Conservation (phyloP, 2,888 invertebrate species). For the Caenorhabditis becei region DNA sequence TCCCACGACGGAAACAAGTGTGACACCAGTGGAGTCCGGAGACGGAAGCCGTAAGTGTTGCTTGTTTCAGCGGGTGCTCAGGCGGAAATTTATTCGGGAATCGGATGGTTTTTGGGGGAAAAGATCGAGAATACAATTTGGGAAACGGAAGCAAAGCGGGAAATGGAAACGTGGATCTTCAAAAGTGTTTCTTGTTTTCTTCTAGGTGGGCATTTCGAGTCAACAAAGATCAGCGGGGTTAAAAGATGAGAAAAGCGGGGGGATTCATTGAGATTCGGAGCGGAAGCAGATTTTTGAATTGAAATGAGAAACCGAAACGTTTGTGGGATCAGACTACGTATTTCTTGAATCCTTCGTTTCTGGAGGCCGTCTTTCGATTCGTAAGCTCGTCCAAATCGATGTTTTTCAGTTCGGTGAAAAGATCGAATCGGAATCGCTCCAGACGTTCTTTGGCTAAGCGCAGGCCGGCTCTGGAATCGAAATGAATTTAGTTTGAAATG, state of each 20-base stretch:
- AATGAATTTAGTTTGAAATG: constrained; percentile 2
- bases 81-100: too few species aligned
- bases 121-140: constrained; percentile 14
- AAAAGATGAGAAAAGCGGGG: not conserved
- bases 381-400: not conserved
- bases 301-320: too few species aligned
- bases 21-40: too few species aligned
- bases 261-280: not conserved
- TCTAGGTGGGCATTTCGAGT: not conserved
- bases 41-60: too few species aligned
- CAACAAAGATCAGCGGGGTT: not conserved
- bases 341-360: not conserved
- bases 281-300: constrained; percentile 8
- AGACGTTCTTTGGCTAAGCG: not conserved
- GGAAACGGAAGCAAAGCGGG: constrained; percentile 10
- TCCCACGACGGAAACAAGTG: not conserved
- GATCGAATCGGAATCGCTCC: not conserved
- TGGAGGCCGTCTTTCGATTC: not conserved
- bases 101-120: too few species aligned
- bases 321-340: too few species aligned
- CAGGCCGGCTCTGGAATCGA: not conserved
- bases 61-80: too few species aligned
- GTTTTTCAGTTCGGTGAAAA: not conserved
- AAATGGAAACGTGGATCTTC: not conserved
- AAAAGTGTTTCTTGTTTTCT: not conserved